These are phyloP conservation scores for Cavia porcellus DNA, from an alignment of 2,113 vertebrate genomes.

Conservation along the genomic window DNA sequence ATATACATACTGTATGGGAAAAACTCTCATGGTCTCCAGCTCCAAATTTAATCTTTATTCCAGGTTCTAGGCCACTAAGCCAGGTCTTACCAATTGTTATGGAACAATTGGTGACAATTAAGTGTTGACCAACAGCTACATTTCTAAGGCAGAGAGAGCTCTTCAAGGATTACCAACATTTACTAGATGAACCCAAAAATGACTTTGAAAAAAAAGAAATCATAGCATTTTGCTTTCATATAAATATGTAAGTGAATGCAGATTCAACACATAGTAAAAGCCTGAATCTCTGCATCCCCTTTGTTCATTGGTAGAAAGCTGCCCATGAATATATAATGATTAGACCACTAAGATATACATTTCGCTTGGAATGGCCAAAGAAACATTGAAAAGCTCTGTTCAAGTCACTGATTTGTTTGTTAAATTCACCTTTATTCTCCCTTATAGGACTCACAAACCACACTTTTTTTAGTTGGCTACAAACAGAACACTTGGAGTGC, in stretches of 20 bases:
- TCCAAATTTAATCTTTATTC: neutral
- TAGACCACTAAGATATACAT: neutral
- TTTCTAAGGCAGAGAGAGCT: slow-evolving; percentile 34
- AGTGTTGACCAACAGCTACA: neutral
- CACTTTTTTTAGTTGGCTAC: slow-evolving; percentile 17
- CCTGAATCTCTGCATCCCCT: neutral
- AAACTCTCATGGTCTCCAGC: slow-evolving; percentile 4
- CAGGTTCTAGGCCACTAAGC: neutral
- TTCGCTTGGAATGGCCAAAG: slow-evolving; percentile 2
- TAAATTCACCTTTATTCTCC: neutral
- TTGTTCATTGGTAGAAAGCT: slow-evolving; percentile 30
- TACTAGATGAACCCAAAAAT: neutral
- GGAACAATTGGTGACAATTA: slow-evolving; percentile 24
- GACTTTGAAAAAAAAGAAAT: neutral
- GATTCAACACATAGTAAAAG: neutral
- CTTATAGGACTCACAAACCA: neutral
- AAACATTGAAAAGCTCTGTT: slow-evolving; percentile 19
- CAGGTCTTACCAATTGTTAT: neutral
- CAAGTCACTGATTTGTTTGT: slow-evolving; percentile 1
- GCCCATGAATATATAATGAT: slow-evolving; percentile 5
- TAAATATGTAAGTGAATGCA: neutral
- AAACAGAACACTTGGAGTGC: neutral
- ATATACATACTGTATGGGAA: slow-evolving; percentile 6
- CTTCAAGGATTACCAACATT: neutral
- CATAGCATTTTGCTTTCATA: slow-evolving; percentile 5